Evolutionary conservation across 2,113 vertebrate genomes (phyloP), one percentile per base, ranked within the genome.

Genomic region (Terrapene triunguis): DNA sequence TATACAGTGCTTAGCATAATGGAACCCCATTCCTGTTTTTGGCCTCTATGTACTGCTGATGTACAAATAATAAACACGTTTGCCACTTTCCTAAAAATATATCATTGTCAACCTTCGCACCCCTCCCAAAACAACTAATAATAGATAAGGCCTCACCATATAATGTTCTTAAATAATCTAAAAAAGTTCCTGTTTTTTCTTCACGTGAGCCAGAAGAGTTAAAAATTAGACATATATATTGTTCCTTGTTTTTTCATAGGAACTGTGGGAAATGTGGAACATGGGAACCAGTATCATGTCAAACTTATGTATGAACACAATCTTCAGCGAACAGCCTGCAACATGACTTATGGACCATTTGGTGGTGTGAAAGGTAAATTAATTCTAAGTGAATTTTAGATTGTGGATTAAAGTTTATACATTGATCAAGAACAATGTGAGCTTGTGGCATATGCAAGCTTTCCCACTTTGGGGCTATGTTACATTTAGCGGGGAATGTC

Each of bases 201-300:
- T 72, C 65, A 72, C 10, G n/a, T 21, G 35, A 22, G 21, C 9
- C 9, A 72, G n/a, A 38, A 72, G 35, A 69, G 19, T 38, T 47
- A 84, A 27, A 25, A 42, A 21, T 47, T 76, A 78, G 87, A 50
- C 5, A 48, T 78, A 38, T 4, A 29, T 10, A 8, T 7, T 32
- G 42, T 62, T 2, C 1, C 16, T 85, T 35, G 80, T 3, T 82
- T 89, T 91, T 97, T 84, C 82, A 54, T 89, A 99, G 99, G 99
- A 89, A 99, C 98, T 29, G 96, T 99, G 55, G 99, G 99, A 79
- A 99, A 99, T 51, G 99, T 99, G 95, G 99, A 99, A 76, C 99
- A 99, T 83, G 99, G 99, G 3, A 99, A 99, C 95, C 99, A 99
- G 85, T 99, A 99, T 98, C 99, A 99, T 97, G 97, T 99, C 84